Conservation (phyloP, 92 coral and sea anemone genomes). For the Porites lobata region DNA sequence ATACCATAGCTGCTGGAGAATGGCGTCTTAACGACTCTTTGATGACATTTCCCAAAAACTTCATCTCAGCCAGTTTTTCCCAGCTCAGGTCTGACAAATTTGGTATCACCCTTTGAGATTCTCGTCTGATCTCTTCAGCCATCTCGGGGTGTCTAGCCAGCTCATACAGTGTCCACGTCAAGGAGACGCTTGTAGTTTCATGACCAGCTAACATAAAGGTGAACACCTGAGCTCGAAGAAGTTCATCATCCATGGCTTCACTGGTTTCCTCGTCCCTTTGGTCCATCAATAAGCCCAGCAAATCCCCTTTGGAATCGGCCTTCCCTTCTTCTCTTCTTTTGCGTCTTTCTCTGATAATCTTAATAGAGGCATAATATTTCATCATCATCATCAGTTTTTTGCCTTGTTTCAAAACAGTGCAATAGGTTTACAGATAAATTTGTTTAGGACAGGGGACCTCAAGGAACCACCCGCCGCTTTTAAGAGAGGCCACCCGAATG, state of each 20-base stretch:
- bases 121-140: conserved; percentile 63
- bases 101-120: conserved; percentile 36
- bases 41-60: conserved; percentile 73
- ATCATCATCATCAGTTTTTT: too few species aligned
- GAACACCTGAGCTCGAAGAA: conserved; percentile 61
- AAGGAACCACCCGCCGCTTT: too few species aligned
- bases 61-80: conserved; percentile 73
- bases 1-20: conserved; percentile 46
- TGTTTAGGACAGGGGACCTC: too few species aligned
- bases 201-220: conserved; percentile 77
- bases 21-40: conserved; percentile 79
- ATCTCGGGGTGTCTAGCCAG: conserved; percentile 79
- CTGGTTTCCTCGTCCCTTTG: conserved; percentile 46
- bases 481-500: too few species aligned
- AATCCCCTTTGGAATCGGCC: conserved; percentile 25
- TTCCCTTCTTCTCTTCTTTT: conserved; percentile 23
- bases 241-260: conserved; percentile 62
- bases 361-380: too few species aligned
- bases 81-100: conserved; percentile 47
- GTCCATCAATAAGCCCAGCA: conserved; percentile 55
- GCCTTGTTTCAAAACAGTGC: too few species aligned
- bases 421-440: too few species aligned
- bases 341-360: conserved; percentile 38
- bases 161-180: conserved; percentile 80
- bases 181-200: conserved; percentile 71